Percentiles rank a stretch among this genome's conserved stretches.
These are phyloP conservation scores for Digitonthophagus gazella DNA, from an alignment of 2,888 invertebrate species.

Conservation along the genomic window DNA sequence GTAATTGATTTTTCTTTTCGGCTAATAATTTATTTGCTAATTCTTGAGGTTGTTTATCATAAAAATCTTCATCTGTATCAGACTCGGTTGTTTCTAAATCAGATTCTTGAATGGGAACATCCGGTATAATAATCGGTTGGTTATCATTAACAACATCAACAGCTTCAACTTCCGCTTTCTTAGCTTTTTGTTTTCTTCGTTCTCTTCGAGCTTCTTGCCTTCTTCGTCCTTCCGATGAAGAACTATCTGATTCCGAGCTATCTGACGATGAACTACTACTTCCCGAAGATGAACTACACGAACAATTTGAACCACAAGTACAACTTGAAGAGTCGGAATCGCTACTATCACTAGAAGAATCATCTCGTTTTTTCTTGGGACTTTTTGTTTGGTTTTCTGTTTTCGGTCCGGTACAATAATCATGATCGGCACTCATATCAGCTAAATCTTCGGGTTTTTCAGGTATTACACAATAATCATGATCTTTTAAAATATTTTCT, in stretches of 20 bases:
- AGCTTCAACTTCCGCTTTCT: conserved; percentile 50
- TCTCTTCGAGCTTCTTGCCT: conserved; percentile 52
- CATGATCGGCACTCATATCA: conserved; percentile 50
- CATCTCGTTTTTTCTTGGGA: conserved; percentile 48
- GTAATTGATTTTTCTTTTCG: conserved; percentile 70
- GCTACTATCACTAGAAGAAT: conserved; percentile 74
- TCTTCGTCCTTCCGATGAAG: conserved; percentile 56
- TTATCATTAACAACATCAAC: conserved; percentile 58
- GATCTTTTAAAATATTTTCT: conserved; percentile 57
- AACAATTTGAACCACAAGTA: conserved; percentile 81
- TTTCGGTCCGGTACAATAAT: conserved; percentile 45
- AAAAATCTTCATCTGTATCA: conserved; percentile 85
- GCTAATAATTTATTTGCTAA: conserved; percentile 70
- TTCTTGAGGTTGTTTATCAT: conserved; percentile 78
- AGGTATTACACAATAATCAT: conserved; percentile 68
- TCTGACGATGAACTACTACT: conserved; percentile 51
- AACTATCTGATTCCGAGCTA: conserved; percentile 60
- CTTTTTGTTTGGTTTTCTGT: conserved; percentile 15
- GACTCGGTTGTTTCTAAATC: conserved; percentile 84
- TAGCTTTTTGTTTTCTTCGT: conserved; percentile 46
- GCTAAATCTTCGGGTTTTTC: conserved; percentile 33
- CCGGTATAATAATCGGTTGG: conserved; percentile 38
- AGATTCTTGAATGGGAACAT: conserved; percentile 71
- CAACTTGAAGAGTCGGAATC: conserved; percentile 74
- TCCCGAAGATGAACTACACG: conserved; percentile 72